These are phyloP conservation scores for Exaiptasia diaphana DNA, from an alignment of 64 coral and sea anemone species.

Conservation along the genomic window DNA sequence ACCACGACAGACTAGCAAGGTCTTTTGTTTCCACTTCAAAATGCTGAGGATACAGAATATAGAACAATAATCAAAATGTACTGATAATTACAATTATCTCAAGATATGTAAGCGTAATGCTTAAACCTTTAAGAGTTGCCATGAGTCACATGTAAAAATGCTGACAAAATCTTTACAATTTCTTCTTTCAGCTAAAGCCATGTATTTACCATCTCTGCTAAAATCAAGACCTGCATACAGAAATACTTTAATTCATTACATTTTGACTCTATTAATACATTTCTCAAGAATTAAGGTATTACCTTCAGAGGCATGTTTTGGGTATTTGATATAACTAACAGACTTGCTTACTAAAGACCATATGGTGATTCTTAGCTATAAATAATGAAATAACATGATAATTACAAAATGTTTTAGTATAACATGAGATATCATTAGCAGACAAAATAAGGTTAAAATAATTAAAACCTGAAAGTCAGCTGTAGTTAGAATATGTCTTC, in stretches of 20 bases:
- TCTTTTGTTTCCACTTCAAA: constrained; percentile 99
- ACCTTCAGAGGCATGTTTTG: constrained; percentile 90
- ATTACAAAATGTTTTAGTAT: too few species aligned
- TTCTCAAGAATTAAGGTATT: background rate
- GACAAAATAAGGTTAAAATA: background rate
- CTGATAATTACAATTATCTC: background rate
- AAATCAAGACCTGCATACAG: constrained; percentile 68
- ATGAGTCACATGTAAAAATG: constrained; percentile 87
- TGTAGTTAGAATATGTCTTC: constrained; percentile 83
- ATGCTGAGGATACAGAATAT: constrained; percentile 37
- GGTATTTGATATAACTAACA: constrained; percentile 88
- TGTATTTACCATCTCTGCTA: constrained; percentile 84
- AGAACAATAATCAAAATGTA: background rate
- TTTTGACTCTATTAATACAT: background rate
- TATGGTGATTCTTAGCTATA: constrained; percentile 81
- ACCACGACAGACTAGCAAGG: constrained; percentile 84
- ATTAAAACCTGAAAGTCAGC: constrained; percentile 90
- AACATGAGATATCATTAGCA: background rate
- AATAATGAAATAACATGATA: too few species aligned
- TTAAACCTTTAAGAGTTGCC: constrained; percentile 88
- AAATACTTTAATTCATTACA: background rate
- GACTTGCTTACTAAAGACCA: constrained; percentile 97
- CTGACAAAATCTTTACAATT: constrained; percentile 99
- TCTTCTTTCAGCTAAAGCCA: constrained; percentile 94
- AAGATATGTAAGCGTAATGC: background rate